These are phyloP conservation scores for Aphodius granarius DNA, from an alignment of 2,888 invertebrate species.

Conservation along the genomic window DNA sequence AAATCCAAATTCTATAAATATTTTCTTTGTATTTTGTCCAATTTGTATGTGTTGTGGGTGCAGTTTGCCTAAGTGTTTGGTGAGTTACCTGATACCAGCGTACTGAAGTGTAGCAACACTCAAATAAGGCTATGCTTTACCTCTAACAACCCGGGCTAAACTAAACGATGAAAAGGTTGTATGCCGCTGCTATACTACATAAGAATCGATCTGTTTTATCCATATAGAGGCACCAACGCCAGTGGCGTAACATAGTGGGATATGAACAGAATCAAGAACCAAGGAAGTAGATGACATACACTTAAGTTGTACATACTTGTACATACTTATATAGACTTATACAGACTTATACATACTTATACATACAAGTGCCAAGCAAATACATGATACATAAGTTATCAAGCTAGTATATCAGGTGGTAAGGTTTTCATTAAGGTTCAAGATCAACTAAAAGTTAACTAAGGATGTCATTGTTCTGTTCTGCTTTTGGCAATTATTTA, in stretches of 20 bases:
- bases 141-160: not conserved
- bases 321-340: too few species aligned
- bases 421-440: too few species aligned
- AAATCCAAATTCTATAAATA: not conserved
- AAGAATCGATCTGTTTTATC: not conserved
- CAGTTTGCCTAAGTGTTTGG: not conserved
- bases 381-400: too few species aligned
- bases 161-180: not conserved
- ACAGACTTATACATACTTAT: too few species aligned
- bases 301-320: too few species aligned
- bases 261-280: not conserved
- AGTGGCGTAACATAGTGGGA: not conserved
- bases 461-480: too few species aligned
- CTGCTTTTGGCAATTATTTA: too few species aligned
- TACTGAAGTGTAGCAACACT: not conserved
- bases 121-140: not conserved
- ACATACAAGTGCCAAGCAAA: too few species aligned
- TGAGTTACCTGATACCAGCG: not conserved
- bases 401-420: too few species aligned
- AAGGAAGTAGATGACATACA: too few species aligned
- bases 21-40: not conserved
- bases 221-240: not conserved
- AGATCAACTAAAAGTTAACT: too few species aligned
- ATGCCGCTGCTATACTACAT: not conserved
- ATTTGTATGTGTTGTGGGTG: not conserved